Evolutionary conservation across 2,797 vertebrate species (phyloP), one percentile per base, ranked within the genome.

Genomic region (Parotocinclus haroldoi): DNA sequence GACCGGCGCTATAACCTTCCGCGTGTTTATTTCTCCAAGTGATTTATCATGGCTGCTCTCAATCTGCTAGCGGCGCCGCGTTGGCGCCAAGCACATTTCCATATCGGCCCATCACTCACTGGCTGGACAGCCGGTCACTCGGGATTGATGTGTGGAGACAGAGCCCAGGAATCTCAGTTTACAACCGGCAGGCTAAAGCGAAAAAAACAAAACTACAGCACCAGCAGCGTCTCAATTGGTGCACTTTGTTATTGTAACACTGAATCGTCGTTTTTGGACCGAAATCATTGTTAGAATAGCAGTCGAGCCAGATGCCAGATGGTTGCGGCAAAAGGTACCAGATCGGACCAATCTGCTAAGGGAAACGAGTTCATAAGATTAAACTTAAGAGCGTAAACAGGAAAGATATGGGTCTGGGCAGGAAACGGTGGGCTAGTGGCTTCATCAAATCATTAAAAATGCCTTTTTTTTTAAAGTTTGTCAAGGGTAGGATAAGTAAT

Each of bases 11-110:
- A 36, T 71, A 65, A 78, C 73, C 71, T 68, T 71, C 64, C 49
- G 44, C 27, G 12, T 69, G 68, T 73, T 74, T 72, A 72, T 72
- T 69, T 74, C 69, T 72, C 69, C 53, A 55, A 56, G 76, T 56
- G 76, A 72, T 77, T 77, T 72, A 74, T 74, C 72, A 69, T 36
- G 56, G 60, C 49, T 39, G 51, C 51, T 49, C 72, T 72, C 76
- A 74, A 63, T 74, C 72, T 74, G 65, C 66, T 69, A 38, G 61
- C 58, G 46, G 8, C 51, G 17, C 17, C 27, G 16, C 60, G 62
- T 77, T 74, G 72, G 68, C 72, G 62, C 64, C 48, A 59, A 64
- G 67, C 44, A 45, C 73, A 74, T 72, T 68, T 66, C 61, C 75
- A 74, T 66, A 66, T 60, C 64, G n/a, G 46, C 64, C 68, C 68